These are phyloP conservation scores for Potorous gilbertii DNA, from an alignment of 2,797 vertebrate species.

Conservation along the genomic window DNA sequence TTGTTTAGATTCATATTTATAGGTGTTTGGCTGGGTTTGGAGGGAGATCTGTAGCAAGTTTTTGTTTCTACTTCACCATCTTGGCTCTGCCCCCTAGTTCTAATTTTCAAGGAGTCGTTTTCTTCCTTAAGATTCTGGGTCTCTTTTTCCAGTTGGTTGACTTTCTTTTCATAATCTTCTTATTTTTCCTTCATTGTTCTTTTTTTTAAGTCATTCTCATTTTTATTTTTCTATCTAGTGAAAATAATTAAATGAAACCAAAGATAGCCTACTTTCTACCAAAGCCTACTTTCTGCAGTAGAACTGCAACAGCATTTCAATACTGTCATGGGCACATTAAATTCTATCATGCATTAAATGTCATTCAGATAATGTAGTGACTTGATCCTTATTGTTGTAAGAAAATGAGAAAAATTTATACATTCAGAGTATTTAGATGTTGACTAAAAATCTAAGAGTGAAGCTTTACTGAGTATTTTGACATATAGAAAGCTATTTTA, in stretches of 20 bases:
- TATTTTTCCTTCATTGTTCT: no score
- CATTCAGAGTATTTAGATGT: background rate
- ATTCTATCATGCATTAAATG: background rate
- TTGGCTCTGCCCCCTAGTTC: no score
- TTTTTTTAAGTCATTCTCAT: no score
- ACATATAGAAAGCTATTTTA: background rate
- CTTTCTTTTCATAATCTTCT: no score
- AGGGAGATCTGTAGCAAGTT: no score
- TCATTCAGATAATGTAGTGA: background rate
- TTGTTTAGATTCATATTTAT: no score
- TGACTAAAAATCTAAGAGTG: slow-evolving; percentile 12
- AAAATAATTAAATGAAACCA: background rate
- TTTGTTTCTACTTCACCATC: no score
- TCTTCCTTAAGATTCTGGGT: no score
- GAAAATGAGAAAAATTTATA: background rate
- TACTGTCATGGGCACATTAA: background rate
- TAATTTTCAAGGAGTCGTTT: no score
- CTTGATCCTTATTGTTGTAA: background rate
- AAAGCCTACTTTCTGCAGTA: background rate
- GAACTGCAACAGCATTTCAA: background rate
- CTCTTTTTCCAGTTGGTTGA: no score
- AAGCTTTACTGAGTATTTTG: background rate
- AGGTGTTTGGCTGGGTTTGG: no score
- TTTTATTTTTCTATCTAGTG: background rate
- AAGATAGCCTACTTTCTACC: background rate